Evolutionary conservation across 2,888 invertebrate genomes (phyloP).

Genomic region (Clusia tigrina): DNA sequence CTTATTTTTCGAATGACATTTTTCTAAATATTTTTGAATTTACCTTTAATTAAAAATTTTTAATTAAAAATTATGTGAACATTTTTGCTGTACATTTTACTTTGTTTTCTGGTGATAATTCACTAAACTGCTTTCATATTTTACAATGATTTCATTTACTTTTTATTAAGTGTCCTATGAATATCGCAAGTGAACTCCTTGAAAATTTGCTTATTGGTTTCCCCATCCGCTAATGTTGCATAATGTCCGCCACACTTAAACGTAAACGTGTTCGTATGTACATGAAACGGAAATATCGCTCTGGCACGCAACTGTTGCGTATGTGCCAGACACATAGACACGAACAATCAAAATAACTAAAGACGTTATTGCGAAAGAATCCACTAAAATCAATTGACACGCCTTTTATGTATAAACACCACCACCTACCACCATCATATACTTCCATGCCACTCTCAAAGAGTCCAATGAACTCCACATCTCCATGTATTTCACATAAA

Average conservation of each 20-base stretch:
- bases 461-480: background rate
- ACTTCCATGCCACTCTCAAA: background rate
- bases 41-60: too few relatives aligned
- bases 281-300: background rate
- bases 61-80: too few relatives aligned
- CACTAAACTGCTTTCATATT: background rate
- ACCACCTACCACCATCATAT: background rate
- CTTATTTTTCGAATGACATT: too few relatives aligned
- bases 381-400: background rate
- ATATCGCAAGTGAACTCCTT: background rate
- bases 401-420: background rate
- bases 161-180: background rate
- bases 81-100: too few relatives aligned
- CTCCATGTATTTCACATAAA: background rate
- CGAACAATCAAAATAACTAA: constrained; percentile 4
- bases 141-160: background rate
- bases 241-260: too few relatives aligned
- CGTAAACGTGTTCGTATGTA: too few relatives aligned
- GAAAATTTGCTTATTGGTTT: background rate
- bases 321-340: too few relatives aligned
- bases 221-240: constrained; percentile 3
- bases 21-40: too few relatives aligned
- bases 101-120: too few relatives aligned
- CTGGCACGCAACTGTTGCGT: background rate
- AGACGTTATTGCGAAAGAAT: constrained; percentile 4